phyloP scores from a whole-genome alignment of 2,113 vertebrate species.

The Toxotes jaculatrix region DNA sequence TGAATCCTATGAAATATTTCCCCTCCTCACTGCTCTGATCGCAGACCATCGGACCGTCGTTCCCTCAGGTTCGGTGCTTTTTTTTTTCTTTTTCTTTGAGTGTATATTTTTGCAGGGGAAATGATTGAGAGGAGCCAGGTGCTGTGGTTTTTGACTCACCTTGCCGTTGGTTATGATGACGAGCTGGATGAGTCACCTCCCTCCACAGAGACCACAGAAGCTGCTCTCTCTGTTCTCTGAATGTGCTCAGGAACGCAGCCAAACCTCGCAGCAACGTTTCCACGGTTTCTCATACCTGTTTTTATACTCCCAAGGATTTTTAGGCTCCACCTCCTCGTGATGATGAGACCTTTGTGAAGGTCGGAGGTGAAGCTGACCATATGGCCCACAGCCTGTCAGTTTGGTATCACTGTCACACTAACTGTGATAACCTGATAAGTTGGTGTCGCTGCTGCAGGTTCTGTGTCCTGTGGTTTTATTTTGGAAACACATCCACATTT shows the following conservation, averaged over 20 bases:
- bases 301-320: too few relatives aligned
- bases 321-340: too few relatives aligned
- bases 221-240: neutral
- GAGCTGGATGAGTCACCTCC: constrained; percentile 26
- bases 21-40: neutral
- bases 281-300: too few relatives aligned
- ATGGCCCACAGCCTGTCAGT: too few relatives aligned
- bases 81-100: too few relatives aligned
- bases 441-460: too few relatives aligned
- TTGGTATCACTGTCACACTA: neutral
- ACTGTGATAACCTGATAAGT: neutral
- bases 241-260: too few relatives aligned
- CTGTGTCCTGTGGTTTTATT: too few relatives aligned
- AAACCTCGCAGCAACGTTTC: too few relatives aligned
- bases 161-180: constrained; percentile 13
- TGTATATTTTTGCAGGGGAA: neutral
- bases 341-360: too few relatives aligned
- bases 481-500: too few relatives aligned
- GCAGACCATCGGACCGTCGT: neutral
- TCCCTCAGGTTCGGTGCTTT: neutral
- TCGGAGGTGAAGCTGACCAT: too few relatives aligned
- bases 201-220: neutral
- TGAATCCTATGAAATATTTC: neutral
- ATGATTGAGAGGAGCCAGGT: neutral
- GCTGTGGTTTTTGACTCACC: constrained; percentile 14